Conservation (phyloP, 2,888 invertebrate genomes). For the Boloria selene region DNA sequence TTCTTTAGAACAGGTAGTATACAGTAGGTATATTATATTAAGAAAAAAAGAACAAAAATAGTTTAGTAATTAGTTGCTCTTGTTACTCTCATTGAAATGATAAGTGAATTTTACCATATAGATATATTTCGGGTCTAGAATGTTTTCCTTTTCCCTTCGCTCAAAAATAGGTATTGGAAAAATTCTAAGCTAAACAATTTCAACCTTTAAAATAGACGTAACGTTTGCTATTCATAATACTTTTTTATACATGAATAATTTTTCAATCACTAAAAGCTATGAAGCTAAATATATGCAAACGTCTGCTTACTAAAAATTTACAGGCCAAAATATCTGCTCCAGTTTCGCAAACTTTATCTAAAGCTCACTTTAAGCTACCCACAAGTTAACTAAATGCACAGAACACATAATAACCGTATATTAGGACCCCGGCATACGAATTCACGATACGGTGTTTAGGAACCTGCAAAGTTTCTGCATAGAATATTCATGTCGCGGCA, state of each 20-base stretch:
- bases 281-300: constrained; percentile 11
- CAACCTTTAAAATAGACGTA: background rate
- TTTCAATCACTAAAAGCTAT: constrained; percentile 19
- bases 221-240: constrained; percentile 2
- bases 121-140: too few relatives aligned
- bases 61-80: too few relatives aligned
- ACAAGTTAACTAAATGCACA: constrained; percentile 38
- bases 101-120: too few relatives aligned
- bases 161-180: too few relatives aligned
- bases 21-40: too few relatives aligned
- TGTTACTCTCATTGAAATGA: too few relatives aligned
- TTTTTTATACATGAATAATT: background rate
- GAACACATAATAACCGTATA: constrained; percentile 36
- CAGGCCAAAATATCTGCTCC: constrained; percentile 33
- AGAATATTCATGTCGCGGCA: constrained; percentile 47
- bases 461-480: constrained; percentile 36
- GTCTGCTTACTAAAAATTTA: constrained; percentile 22
- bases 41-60: too few relatives aligned
- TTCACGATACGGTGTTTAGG: constrained; percentile 34
- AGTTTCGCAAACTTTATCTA: constrained; percentile 34
- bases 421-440: constrained; percentile 34
- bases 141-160: too few relatives aligned
- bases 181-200: too few relatives aligned
- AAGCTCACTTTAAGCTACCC: constrained; percentile 27
- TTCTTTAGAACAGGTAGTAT: too few relatives aligned